Conservation (phyloP, 2,888 invertebrate species). For the Thyatira batis region DNA sequence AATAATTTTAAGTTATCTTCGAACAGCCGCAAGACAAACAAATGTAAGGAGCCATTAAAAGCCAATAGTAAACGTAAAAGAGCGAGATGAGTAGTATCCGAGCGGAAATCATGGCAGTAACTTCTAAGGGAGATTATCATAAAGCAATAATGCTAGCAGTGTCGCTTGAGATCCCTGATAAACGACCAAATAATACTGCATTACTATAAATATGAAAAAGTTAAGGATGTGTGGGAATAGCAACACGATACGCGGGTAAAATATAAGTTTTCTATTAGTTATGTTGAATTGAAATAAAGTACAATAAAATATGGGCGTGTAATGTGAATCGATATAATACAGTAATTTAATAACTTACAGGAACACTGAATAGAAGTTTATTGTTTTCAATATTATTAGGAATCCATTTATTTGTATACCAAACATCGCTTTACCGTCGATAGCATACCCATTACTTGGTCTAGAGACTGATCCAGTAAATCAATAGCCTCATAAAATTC, state of each 20-base stretch:
- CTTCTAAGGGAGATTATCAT: slow-evolving; percentile 43
- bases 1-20: background rate
- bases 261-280: background rate
- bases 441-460: background rate
- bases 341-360: too few species aligned
- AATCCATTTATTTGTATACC: background rate
- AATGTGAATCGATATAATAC: too few species aligned
- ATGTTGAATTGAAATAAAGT: background rate
- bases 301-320: background rate
- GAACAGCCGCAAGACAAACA: background rate
- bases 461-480: slow-evolving; percentile 1
- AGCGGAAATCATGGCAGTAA: slow-evolving; percentile 30
- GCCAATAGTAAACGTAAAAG: slow-evolving; percentile 36
- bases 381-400: too few species aligned
- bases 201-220: slow-evolving; percentile 34
- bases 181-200: slow-evolving; percentile 36
- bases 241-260: background rate
- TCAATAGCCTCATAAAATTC: slow-evolving; percentile 27
- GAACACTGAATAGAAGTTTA: too few species aligned
- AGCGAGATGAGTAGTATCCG: slow-evolving; percentile 42
- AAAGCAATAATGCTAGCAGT: slow-evolving; percentile 30
- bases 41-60: slow-evolving; percentile 27
- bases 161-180: slow-evolving; percentile 34
- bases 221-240: background rate
- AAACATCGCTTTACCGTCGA: background rate